Conservation (phyloP, 2,797 vertebrate species). For the Aotus griseimembra region DNA sequence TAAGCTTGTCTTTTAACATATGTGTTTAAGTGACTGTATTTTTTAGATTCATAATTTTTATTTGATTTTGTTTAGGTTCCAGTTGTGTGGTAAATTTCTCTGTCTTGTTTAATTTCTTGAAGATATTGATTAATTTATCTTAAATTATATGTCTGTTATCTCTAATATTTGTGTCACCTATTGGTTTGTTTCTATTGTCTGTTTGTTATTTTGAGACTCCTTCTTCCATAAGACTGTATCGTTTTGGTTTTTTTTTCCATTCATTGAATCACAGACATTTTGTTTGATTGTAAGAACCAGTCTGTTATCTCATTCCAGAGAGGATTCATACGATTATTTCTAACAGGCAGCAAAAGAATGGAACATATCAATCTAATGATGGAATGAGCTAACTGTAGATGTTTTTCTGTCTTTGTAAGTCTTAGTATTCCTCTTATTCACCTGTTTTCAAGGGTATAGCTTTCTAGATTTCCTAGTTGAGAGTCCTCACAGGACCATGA, state of each 20-base stretch:
- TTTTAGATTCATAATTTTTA: background rate
- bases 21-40: background rate
- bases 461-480: background rate
- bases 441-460: background rate
- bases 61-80: slow-evolving; percentile 7
- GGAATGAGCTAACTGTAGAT: background rate
- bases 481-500: background rate
- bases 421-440: background rate
- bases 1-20: background rate
- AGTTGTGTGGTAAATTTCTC: background rate
- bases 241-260: background rate
- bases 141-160: background rate
- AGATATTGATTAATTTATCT: background rate
- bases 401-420: background rate
- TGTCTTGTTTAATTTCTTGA: background rate
- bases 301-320: background rate
- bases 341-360: background rate
- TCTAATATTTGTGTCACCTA: background rate
- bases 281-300: background rate
- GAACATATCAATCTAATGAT: background rate
- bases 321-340: background rate
- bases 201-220: background rate
- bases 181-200: background rate
- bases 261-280: background rate
- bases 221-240: background rate